Evolutionary conservation across 2,113 vertebrate species (phyloP), one percentile per base, ranked within the genome.

Genomic region (Vireo altiloquus): DNA sequence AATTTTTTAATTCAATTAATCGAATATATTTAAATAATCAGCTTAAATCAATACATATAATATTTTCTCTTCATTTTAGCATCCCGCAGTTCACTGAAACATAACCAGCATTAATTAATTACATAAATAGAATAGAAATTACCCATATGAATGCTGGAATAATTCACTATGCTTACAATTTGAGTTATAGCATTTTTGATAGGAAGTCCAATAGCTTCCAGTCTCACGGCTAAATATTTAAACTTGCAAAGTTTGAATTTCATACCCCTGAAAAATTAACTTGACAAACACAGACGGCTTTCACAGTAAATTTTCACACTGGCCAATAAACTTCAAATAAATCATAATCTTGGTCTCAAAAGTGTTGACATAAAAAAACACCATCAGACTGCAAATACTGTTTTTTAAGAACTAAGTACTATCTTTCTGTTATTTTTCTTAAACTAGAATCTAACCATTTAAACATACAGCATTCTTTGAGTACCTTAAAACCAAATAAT

Each of bases 1-100:
- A 90, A 82, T 90, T 85, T 90, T 66, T 93, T 66, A 85, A 56
- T 71, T 79, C 57, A 95, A 61, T 88, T 88, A 86, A 94, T 47
- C 6, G 15, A 85, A 82, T 52, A 74, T 28, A 44, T 90, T 86
- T 70, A 83, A 94, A 93, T 59, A 79, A 87, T 28, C 10, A 2
- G n/a, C 47, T 83, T 88, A 90, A 76, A 93, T 72, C 50, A 82
- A 88, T 63, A 77, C 52, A 83, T 44, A 54, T 74, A 90, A 42
- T 80, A 77, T 63, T 72, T 85, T 82, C 66, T 53, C 42, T 88
- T 54, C 27, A 50, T 89, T 93, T 90, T 77, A 93, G 46, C 15
- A 80, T 53, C 25, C 33, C 76, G 28, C 65, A 84, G 44, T 71
- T 75, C 82, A 75, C 33, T 75, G 47, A 15, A 89, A 64, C 22